Evolutionary conservation across 2,797 vertebrate genomes (phyloP), one percentile per base, ranked within the genome.

Genomic region (Muraenolepis orangiensis): DNA sequence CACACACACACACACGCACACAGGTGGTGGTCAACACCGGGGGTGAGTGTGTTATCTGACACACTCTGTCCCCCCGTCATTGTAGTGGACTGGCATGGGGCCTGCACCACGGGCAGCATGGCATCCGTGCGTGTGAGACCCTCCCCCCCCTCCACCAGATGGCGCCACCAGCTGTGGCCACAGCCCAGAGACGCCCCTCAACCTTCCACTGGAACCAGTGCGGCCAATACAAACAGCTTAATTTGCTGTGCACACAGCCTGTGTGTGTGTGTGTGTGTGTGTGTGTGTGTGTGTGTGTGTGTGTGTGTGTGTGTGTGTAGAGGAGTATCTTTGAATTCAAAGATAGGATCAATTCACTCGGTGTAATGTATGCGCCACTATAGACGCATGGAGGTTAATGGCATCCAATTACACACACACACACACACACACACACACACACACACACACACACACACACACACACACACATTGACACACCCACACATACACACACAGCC

Each of bases 121-220:
- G 74, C 84, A 42, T 74, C 74, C 76, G 34, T 30, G 73, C 71
- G 81, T 83, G 83, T 38, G 66, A 81, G 87, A 81, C 84, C 87
- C 90, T n/a, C n/a, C n/a, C n/a, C n/a, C n/a, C n/a, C n/a, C n/a
- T n/a, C 84, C 87, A 89, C 90, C 93, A 94, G 92, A 93, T 94
- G 93, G 92, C 82, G 82, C 77, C 79, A 83, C 85, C 93, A 94
- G 92, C 92, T 94, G 92, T 87, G 91, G 87, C 87, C 88, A 88
- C 85, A 86, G 80, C 85, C 73, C 80, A 84, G 87, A 87, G 80
- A 90, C 88, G 87, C 86, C 91, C 91, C 92, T 87, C 86, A 81
- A 86, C 88, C 87, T 90, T 89, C 82, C 80, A 88, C 86, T 81
- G 85, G 85, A 87, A 85, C 38, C 80, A 89, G 76, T 85, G 83